Base-by-base conservation (phyloP, 1,140 invertebrate genomes). In the Drosophila tsacasi region DNA sequence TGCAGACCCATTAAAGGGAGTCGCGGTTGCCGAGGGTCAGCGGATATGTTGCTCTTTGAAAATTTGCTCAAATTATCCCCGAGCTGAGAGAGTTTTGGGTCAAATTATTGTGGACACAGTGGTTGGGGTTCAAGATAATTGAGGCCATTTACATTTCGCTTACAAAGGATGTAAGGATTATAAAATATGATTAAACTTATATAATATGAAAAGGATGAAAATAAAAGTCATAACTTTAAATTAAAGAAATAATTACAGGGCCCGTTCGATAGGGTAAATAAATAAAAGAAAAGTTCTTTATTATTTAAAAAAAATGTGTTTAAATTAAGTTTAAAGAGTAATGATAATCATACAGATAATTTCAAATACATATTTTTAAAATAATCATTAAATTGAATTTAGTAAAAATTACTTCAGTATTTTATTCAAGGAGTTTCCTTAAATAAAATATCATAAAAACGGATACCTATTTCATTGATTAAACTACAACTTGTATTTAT, bases 1-100 rank as follows among this genome's bases (percentile, higher is more conserved):
- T 89, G 84, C 85, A 54, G 46, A 39, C 35, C 76, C 77, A 80
- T 79, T 79, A 79, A 79, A 79, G 76, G 69, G 61, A 79, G 77
- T 79, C 52, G 65, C 55, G 35, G 42, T 10, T 59, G 15, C 54
- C 71, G 46, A 37, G 67, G 50, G 78, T 68, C 71, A 89, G 77
- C 85, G 84, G 85, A 89, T 81, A 90, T 90, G 77, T 84, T 90
- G 72, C 79, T 66, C 57, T 61, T 77, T 80, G 75, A 68, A 90
- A 90, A 85, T 82, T 78, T 71, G 72, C 52, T 61, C 27, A 89
- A 89, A 89, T 89, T 90, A 89, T 74, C 77, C 65, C 40, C 39
- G 42, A 42, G 32, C n/a, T 42, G 39, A 72, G 42, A 47, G 44
- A 52, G 55, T 74, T 74, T 74, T 61, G 71, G 71, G 68, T 74